These are phyloP conservation scores for Euura lappo DNA, from an alignment of 1,140 invertebrate species.

Conservation along the genomic window DNA sequence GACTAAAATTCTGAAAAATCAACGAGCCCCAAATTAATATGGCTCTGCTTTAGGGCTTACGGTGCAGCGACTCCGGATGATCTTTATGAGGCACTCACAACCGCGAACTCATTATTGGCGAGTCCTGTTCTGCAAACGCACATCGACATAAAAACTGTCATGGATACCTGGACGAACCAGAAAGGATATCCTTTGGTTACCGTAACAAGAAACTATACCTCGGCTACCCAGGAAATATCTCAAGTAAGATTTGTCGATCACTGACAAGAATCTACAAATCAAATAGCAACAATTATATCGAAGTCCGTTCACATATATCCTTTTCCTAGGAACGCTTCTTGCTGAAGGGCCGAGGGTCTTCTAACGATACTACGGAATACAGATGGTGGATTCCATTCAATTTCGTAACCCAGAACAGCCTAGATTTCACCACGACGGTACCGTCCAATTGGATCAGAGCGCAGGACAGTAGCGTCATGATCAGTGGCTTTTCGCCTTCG, in stretches of 20 bases:
- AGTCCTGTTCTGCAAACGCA: conserved; percentile 40
- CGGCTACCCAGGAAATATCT: conserved; percentile 51
- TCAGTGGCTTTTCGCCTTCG: conserved; percentile 46
- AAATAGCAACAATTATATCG: too few species aligned
- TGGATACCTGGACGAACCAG: conserved; percentile 75
- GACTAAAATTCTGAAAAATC: background rate
- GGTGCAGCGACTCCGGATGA: conserved; percentile 70
- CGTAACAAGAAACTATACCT: conserved; percentile 58
- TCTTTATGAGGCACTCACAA: conserved; percentile 68
- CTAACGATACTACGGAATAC: conserved; percentile 13
- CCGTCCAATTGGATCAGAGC: conserved; percentile 52
- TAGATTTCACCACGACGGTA: conserved; percentile 52
- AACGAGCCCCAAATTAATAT: background rate
- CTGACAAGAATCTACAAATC: too few species aligned
- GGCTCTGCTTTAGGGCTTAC: conserved; percentile 45
- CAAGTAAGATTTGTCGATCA: conserved; percentile 49
- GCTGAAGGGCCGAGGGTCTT: background rate
- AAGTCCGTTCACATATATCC: too few species aligned
- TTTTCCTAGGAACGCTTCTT: background rate
- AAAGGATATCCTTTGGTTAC: conserved; percentile 72
- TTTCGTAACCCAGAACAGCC: conserved; percentile 49
- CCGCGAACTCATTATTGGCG: conserved; percentile 58
- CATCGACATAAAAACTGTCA: conserved; percentile 59
- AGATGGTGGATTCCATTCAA: conserved; percentile 60
- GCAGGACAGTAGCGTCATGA: conserved; percentile 35